Percentiles rank a stretch among this genome's conserved stretches.
Conservation (phyloP, 2,113 vertebrate species). For the Clarias gariepinus region DNA sequence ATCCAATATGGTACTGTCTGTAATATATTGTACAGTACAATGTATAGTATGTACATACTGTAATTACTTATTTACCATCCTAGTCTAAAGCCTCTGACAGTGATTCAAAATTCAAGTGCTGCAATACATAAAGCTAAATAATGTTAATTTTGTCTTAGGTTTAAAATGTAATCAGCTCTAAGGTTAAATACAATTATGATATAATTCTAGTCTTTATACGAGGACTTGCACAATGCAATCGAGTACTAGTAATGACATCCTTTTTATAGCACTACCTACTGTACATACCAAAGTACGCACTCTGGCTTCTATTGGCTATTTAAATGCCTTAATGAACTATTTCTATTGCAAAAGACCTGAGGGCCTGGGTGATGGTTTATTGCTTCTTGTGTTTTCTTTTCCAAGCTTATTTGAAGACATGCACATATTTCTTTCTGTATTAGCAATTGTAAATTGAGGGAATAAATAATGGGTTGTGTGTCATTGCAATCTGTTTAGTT, state of each 20-base stretch:
- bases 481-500: background rate
- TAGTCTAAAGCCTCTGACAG: too few relatives aligned
- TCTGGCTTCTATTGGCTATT: background rate
- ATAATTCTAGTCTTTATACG: background rate
- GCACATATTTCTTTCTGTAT: background rate
- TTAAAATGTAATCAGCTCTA: background rate
- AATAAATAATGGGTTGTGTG: background rate
- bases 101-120: too few relatives aligned
- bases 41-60: too few relatives aligned
- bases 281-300: background rate
- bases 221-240: background rate
- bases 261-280: background rate
- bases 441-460: background rate
- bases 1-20: too few relatives aligned
- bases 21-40: too few relatives aligned
- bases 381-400: background rate
- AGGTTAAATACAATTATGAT: background rate
- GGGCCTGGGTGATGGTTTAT: background rate
- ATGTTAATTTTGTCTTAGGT: background rate
- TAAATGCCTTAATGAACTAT: background rate
- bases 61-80: too few relatives aligned
- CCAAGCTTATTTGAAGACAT: background rate
- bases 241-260: background rate
- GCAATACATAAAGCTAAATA: background rate
- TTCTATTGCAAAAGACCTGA: background rate